These are phyloP conservation scores for Drosophila helvetica DNA, from an alignment of 2,888 invertebrate genomes.

Conservation along the genomic window DNA sequence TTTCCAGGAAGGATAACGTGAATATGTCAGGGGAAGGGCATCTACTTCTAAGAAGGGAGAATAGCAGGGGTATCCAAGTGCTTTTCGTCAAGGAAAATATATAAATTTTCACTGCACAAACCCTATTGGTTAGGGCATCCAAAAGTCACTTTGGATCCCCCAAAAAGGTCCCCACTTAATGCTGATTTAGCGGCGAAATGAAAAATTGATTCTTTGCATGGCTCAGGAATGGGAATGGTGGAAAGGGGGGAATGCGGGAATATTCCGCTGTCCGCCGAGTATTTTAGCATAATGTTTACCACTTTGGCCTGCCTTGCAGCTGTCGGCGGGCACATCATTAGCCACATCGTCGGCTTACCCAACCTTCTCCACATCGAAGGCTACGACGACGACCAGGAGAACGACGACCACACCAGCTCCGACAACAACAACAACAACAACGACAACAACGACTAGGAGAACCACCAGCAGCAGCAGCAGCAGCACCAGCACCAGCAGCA, in stretches of 20 bases:
- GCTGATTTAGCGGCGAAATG: constrained; percentile 74
- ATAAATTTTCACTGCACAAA: not conserved
- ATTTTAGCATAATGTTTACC: constrained; percentile 78
- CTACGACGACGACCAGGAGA: constrained; percentile 40
- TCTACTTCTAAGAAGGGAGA: not conserved
- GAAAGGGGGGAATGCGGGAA: constrained; percentile 23
- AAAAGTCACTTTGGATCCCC: not conserved
- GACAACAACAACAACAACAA: constrained; percentile 54
- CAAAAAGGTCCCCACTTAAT: constrained; percentile 24
- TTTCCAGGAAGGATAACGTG: constrained; percentile 26
- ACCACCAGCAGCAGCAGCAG: constrained; percentile 30
- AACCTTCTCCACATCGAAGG: constrained; percentile 32
- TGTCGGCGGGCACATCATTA: constrained; percentile 78
- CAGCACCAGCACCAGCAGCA: constrained; percentile 25
- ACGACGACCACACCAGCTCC: constrained; percentile 39
- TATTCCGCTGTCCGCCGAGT: constrained; percentile 42
- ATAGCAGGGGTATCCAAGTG: not conserved
- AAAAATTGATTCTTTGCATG: constrained; percentile 82
- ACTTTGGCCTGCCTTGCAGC: constrained; percentile 72
- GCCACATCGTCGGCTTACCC: constrained; percentile 66
- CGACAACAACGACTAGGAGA: constrained; percentile 52
- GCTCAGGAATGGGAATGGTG: constrained; percentile 22
- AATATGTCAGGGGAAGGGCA: not conserved
- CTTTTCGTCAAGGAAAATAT: no score
- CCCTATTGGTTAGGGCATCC: constrained; percentile 12